Base-by-base conservation (phyloP, 2,797 vertebrate species). In the Sebastiscus albofasciatus region DNA sequence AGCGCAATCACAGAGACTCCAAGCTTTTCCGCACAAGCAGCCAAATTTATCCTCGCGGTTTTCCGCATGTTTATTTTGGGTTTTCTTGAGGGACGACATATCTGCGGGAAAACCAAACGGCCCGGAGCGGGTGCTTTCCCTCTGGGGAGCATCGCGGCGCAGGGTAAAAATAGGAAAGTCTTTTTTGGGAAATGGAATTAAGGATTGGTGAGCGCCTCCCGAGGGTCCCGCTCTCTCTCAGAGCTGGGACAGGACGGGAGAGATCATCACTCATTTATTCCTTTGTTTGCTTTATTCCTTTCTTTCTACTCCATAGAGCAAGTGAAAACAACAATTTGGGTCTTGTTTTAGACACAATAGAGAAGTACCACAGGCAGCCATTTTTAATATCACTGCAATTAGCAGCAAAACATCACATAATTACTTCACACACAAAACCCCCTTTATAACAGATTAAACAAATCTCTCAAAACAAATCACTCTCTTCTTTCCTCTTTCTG, bases 31-130 rank as follows among this genome's bases (percentile, higher is more conserved):
- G 84, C 92, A 90, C 85, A 86, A 91, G 89, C 84, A 87, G 92
- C 92, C 94, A 94, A 90, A 95, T 95, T 92, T 95, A 95, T 95
- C 92, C 89, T 84, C 69, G 93, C 78, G 94, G 94, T 94, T 94
- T 95, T 91, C 92, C 81, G 69, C 87, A 68, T 94, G 93, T 95
- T 95, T 96, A 94, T 95, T 95, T 95, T 91, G 87, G 90, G 90
- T 94, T 94, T 90, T 92, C 93, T 93, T 86, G 85, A 92, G 93
- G 93, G 94, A 94, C 92, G 75, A 90, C 93, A 92, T 94, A 93
- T 95, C 94, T 94, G 92, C 90, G 87, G 94, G 92, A 93, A 94
- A 92, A 94, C 90, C 92, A 93, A 94, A 92, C 84, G 85, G 87
- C 89, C 93, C 75, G 69, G 79, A 91, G 89, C 88, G 85, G 90